These are phyloP conservation scores for Xylophagus ater DNA, from an alignment of 2,888 invertebrate species.

Conservation along the genomic window DNA sequence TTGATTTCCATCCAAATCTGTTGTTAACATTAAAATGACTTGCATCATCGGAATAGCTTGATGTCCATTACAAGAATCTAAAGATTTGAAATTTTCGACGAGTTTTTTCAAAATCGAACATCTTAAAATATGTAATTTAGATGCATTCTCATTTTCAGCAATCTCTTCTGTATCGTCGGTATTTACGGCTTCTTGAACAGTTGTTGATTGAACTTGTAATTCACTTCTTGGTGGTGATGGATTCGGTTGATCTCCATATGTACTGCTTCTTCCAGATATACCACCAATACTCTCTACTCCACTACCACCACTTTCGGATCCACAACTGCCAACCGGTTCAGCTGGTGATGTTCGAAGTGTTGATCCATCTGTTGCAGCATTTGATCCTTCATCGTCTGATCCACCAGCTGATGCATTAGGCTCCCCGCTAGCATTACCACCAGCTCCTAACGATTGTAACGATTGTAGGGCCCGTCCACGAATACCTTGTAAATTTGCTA, in stretches of 20 bases:
- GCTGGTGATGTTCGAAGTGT: conserved; percentile 77
- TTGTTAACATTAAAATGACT: conserved; percentile 79
- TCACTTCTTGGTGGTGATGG: conserved; percentile 32
- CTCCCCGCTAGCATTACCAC: conserved; percentile 37
- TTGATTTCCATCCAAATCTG: conserved; percentile 76
- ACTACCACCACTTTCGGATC: conserved; percentile 84
- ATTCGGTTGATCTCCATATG: conserved; percentile 59
- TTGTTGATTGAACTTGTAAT: conserved; percentile 19
- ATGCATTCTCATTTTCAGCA: conserved; percentile 33
- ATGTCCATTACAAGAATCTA: conserved; percentile 69
- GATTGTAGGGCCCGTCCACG: conserved; percentile 38
- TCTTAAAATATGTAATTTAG: conserved; percentile 34
- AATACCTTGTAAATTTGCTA: conserved; percentile 34
- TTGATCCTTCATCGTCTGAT: conserved; percentile 90
- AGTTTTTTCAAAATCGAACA: conserved; percentile 60
- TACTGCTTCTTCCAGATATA: conserved; percentile 89
- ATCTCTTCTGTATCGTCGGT: conserved; percentile 26
- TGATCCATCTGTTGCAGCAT: conserved; percentile 89
- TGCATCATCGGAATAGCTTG: conserved; percentile 86
- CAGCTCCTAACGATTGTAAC: conserved; percentile 35
- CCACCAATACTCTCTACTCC: conserved; percentile 87
- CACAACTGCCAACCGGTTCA: conserved; percentile 60
- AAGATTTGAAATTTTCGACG: conserved; percentile 62
- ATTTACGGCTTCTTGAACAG: conserved; percentile 19
- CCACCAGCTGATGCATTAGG: conserved; percentile 78